phyloP scores from a whole-genome alignment of 2,113 vertebrate species.

The Uria aalge region DNA sequence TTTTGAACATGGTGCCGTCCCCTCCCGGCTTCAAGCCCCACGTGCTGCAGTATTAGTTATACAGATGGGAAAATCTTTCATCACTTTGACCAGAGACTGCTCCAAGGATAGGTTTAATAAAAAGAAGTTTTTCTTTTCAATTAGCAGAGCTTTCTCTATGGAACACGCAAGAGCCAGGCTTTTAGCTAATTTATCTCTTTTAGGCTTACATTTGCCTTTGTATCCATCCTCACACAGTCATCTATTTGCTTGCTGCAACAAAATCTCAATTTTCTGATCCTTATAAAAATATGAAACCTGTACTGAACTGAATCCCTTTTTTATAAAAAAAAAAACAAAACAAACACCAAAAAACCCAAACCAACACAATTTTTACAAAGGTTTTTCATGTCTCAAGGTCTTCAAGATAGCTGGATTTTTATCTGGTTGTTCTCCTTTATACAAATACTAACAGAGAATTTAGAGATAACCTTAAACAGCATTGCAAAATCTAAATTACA shows the following conservation, averaged over 20 bases:
- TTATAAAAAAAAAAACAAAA: neutral
- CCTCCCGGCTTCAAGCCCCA: neutral
- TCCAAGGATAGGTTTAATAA: neutral
- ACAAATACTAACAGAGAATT: neutral
- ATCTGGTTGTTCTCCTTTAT: neutral
- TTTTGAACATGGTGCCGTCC: neutral
- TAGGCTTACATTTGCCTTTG: neutral
- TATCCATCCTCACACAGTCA: neutral
- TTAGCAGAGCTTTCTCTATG: neutral
- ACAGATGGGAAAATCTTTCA: neutral
- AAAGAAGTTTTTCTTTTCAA: neutral
- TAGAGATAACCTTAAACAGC: neutral
- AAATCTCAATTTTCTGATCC: neutral
- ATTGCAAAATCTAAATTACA: neutral
- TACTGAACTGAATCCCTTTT: neutral
- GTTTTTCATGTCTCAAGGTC: neutral
- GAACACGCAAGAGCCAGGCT: neutral
- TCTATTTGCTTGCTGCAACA: neutral
- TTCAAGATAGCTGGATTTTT: neutral
- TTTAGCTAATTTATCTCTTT: neutral
- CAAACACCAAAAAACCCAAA: neutral
- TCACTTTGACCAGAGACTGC: neutral
- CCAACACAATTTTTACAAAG: neutral
- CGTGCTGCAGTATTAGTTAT: fast-evolving
- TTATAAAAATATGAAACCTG: neutral